Conservation (phyloP, 1,140 invertebrate genomes). For the Zaprionus davidi region DNA sequence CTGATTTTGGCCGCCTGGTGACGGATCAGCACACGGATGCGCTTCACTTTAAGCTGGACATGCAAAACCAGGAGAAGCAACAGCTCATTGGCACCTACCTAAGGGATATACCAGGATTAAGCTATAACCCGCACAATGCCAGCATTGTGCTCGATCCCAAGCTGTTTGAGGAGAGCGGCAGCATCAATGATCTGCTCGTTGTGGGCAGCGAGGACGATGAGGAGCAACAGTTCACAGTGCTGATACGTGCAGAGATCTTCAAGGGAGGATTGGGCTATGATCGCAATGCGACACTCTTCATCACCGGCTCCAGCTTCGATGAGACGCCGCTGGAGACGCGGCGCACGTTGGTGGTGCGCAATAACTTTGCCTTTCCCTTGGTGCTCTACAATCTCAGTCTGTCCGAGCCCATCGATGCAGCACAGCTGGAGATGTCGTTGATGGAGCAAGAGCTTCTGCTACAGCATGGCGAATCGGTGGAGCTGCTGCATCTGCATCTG, state of each 20-base stretch:
- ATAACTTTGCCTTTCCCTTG: conserved; percentile 65
- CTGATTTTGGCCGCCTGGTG: conserved; percentile 90
- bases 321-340: conserved; percentile 41
- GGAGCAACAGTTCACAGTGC: conserved; percentile 57
- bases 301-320: conserved; percentile 39
- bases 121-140: conserved; percentile 56
- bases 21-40: conserved; percentile 50
- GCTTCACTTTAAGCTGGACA: conserved; percentile 63
- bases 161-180: conserved; percentile 57
- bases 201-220: conserved; percentile 28
- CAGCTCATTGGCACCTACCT: conserved; percentile 59
- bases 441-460: conserved; percentile 77
- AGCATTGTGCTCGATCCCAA: conserved; percentile 66
- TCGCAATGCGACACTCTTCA: conserved; percentile 65
- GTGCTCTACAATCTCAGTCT: conserved; percentile 61
- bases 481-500: conserved; percentile 58
- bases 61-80: conserved; percentile 52
- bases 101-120: conserved; percentile 61
- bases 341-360: conserved; percentile 61
- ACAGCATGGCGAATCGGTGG: conserved; percentile 63
- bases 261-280: conserved; percentile 67
- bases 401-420: conserved; percentile 42
- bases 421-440: conserved; percentile 48
- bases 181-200: conserved; percentile 59
- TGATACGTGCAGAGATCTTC: conserved; percentile 72